phyloP scores from a whole-genome alignment of 2,888 invertebrate species.

The Ditula angustiorana region DNA sequence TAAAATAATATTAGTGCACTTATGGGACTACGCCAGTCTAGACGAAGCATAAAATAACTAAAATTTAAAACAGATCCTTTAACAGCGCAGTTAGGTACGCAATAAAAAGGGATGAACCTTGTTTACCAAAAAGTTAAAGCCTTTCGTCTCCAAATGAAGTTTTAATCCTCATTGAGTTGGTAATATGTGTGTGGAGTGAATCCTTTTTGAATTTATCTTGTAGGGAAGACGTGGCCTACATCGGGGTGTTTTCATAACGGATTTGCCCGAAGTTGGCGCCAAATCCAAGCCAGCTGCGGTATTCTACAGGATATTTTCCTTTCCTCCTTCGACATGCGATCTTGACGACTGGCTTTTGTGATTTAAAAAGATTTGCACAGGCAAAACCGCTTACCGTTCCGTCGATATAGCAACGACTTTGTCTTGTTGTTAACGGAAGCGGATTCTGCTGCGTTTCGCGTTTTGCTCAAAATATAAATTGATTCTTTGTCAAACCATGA shows the following conservation, averaged over 20 bases:
- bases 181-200: slow-evolving; percentile 70
- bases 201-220: slow-evolving; percentile 79
- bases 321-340: slow-evolving; percentile 77
- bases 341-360: slow-evolving; percentile 82
- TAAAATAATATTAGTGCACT: too few relatives aligned
- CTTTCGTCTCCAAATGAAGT: slow-evolving; percentile 71
- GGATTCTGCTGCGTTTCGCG: slow-evolving; percentile 1
- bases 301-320: slow-evolving; percentile 79
- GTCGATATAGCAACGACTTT: slow-evolving; percentile 46
- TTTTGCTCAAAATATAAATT: not conserved
- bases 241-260: slow-evolving; percentile 82
- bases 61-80: slow-evolving; percentile 17
- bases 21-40: not conserved
- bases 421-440: slow-evolving; percentile 31
- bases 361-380: slow-evolving; percentile 81
- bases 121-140: slow-evolving; percentile 68
- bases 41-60: slow-evolving; percentile 18
- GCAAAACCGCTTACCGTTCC: slow-evolving; percentile 76
- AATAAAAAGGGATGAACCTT: slow-evolving; percentile 73
- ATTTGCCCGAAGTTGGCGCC: slow-evolving; percentile 79
- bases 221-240: slow-evolving; percentile 71
- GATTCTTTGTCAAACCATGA: too few relatives aligned
- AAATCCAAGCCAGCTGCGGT: slow-evolving; percentile 79
- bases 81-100: slow-evolving; percentile 55
- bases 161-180: slow-evolving; percentile 81